Conservation (phyloP, 2,797 vertebrate genomes). For the Enteromius paludinosus region DNA sequence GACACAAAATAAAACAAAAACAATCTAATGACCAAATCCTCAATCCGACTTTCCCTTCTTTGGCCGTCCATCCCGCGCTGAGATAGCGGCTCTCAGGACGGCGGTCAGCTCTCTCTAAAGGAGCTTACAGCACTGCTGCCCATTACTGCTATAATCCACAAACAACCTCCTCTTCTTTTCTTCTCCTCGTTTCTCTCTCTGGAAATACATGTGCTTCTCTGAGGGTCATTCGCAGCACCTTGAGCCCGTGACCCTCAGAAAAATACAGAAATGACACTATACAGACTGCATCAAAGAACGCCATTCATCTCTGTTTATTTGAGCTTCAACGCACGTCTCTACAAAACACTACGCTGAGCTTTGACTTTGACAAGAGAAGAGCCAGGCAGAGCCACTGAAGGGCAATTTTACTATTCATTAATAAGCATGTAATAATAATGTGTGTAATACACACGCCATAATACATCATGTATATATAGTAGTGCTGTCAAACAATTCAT, state of each 20-base stretch:
- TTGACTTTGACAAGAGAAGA: not conserved
- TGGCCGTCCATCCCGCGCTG: not conserved
- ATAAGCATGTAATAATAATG: not conserved
- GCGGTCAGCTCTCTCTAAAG: conserved; percentile 56
- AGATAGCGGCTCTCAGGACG: conserved; percentile 34
- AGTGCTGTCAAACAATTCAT: no score
- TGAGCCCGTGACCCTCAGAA: not conserved
- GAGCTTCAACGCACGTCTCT: not conserved
- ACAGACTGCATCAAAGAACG: not conserved
- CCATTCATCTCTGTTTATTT: not conserved
- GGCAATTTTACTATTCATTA: not conserved
- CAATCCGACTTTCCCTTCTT: conserved; percentile 33
- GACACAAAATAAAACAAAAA: conserved; percentile 25
- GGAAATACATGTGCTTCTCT: not conserved
- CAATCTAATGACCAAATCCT: conserved; percentile 44
- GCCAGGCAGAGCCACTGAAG: not conserved
- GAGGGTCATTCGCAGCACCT: not conserved
- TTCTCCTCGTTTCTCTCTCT: not conserved
- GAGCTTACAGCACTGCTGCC: conserved; percentile 53
- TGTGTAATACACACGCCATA: no score
- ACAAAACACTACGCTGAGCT: not conserved
- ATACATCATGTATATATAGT: no score
- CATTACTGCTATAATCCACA: conserved; percentile 54
- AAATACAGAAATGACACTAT: not conserved
- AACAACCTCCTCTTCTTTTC: not conserved